Conservation (phyloP, 1,140 invertebrate species). For the Thalassaphorura encarpata region DNA sequence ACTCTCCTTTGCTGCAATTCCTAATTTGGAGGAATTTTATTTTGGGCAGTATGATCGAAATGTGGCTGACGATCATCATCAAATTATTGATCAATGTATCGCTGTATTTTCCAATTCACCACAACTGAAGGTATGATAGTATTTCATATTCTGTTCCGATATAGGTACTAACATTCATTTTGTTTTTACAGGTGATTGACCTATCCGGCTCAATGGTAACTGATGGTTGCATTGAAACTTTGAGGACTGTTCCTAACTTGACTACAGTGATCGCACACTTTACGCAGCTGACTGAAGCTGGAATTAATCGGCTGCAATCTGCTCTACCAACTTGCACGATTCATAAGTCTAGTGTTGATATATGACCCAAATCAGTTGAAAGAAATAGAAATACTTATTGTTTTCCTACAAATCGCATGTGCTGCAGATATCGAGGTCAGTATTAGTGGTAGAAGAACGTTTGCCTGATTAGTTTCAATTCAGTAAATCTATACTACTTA, state of each 20-base stretch:
- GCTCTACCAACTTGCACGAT: too few species aligned
- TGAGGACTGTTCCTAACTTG: slow-evolving; percentile 10
- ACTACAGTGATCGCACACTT: slow-evolving; percentile 19
- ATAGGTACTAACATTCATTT: not conserved
- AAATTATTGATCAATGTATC: slow-evolving; percentile 17
- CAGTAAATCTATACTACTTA: too few species aligned
- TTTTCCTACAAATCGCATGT: too few species aligned
- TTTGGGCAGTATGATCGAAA: slow-evolving; percentile 28
- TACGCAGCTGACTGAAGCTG: slow-evolving; percentile 17
- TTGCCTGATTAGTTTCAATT: too few species aligned
- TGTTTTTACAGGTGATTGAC: slow-evolving; percentile 5
- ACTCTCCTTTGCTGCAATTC: slow-evolving; percentile 9
- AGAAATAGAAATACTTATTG: too few species aligned
- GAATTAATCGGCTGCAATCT: too few species aligned
- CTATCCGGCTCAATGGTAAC: slow-evolving; percentile 17
- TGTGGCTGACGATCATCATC: slow-evolving; percentile 5
- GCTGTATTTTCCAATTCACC: slow-evolving; percentile 10
- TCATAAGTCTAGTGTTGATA: too few species aligned
- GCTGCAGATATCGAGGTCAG: too few species aligned
- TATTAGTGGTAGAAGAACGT: too few species aligned
- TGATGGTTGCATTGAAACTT: slow-evolving; percentile 9
- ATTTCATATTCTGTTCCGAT: not conserved
- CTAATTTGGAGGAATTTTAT: slow-evolving; percentile 27
- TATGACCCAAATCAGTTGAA: too few species aligned
- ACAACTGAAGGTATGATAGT: slow-evolving; percentile 3